Conservation (phyloP, 1,140 invertebrate genomes). For the Chelonus insularis region DNA sequence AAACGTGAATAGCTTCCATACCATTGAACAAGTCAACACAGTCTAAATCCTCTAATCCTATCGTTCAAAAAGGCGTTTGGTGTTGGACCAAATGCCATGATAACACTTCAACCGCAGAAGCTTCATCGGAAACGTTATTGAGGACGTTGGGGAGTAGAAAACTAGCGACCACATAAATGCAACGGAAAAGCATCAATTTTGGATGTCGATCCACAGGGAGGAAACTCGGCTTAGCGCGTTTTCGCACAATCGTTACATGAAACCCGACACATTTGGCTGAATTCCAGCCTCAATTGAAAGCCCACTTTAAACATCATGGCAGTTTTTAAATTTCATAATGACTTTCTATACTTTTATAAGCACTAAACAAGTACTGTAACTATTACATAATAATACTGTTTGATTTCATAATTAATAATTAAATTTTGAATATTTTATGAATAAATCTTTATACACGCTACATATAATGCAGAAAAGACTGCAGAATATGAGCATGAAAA, state of each 20-base stretch:
- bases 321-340: constrained; percentile 13
- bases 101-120: constrained; percentile 10
- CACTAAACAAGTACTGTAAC: too few relatives aligned
- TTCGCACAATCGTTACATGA: neutral
- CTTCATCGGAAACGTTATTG: neutral
- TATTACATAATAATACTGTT: too few relatives aligned
- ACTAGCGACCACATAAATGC: neutral
- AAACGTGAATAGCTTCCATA: neutral
- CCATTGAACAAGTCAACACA: neutral
- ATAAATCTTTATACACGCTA: too few relatives aligned
- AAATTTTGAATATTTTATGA: too few relatives aligned
- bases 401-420: too few relatives aligned
- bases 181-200: constrained; percentile 6
- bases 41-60: neutral
- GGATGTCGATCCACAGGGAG: neutral
- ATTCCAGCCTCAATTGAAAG: constrained; percentile 20
- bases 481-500: constrained; percentile 14
- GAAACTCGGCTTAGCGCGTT: neutral
- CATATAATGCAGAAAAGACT: neutral
- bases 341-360: neutral
- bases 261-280: constrained; percentile 13
- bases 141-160: neutral
- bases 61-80: constrained; percentile 12
- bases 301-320: constrained; percentile 13
- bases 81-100: constrained; percentile 11